Evolutionary conservation across 1,140 invertebrate genomes (phyloP), one percentile per base, ranked within the genome.

Genomic region (Ceratitis capitata): DNA sequence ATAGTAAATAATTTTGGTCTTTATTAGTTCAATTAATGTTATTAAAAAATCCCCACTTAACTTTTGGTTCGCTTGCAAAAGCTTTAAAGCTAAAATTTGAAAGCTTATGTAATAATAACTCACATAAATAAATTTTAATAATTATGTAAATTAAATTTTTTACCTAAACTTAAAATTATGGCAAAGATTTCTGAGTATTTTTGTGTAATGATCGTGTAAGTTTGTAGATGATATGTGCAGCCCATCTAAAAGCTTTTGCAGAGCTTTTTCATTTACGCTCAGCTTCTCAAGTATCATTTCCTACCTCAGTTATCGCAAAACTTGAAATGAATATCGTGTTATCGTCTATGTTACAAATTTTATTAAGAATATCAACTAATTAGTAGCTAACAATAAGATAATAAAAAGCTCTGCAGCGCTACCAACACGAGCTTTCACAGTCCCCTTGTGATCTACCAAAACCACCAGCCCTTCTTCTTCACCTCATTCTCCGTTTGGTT

Each of bases 401-500:
- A 3, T 1, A 23, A 56, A n/a, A 56, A 7, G 19, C 12, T 2
- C n/a, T 9, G 51, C 14, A 56, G 23, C 7, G n/a, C 51, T 6
- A 7, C n/a, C 1, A 2, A 56, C 19, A n/a, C n/a, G 10, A 32
- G 26, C 23, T 35, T 39, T 69, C 14, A 4, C 39, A n/a, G n/a
- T n/a, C n/a, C n/a, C n/a, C n/a, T n/a, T n/a, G 35, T 35, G 1
- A 3, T 78, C 39, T 78, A 78, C 69, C 69, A 78, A 78, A 78
- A 78, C 6, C 69, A 10, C 69, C 69, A 78, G 45, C 69, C 69
- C 19, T 78, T 78, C 45, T 78, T 78, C 69, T 78, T 78, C 1
- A 45, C 69, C 23, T 78, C 69, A 19, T 9, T 53, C 16, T 5
- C 19, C n/a, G 2, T 64, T 45, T 39, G 16, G 12, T 39, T 47